Evolutionary conservation across 2,888 invertebrate species (phyloP).

Genomic region (Thymelicus sylvestris): DNA sequence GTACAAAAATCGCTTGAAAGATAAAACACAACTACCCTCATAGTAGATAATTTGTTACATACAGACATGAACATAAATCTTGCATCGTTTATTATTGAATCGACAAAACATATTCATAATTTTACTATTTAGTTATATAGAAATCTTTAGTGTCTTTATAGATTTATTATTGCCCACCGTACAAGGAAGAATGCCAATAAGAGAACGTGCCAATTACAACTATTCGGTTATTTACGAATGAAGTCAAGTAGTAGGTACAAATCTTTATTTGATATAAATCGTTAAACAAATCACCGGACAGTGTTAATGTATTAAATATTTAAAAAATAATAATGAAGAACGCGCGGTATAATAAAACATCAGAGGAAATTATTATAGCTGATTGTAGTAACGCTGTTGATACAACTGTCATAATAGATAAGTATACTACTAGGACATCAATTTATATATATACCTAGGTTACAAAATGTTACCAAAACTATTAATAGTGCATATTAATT

Average conservation of each 20-base stretch:
- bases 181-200: conserved; percentile 40
- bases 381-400: conserved; percentile 14
- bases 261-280: conserved; percentile 33
- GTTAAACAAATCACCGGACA: conserved; percentile 6
- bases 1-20: neutral
- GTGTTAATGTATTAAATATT: conserved; percentile 4
- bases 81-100: neutral
- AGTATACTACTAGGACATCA: conserved; percentile 21
- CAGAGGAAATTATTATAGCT: conserved; percentile 24
- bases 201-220: conserved; percentile 48
- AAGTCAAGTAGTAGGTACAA: conserved; percentile 42
- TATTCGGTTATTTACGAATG: conserved; percentile 47
- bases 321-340: conserved; percentile 26
- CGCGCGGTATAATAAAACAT: conserved; percentile 21
- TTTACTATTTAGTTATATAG: neutral
- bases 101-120: neutral
- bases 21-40: neutral
- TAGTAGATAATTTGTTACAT: neutral
- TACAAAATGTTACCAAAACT: neutral
- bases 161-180: conserved; percentile 29
- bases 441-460: neutral
- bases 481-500: neutral
- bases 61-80: neutral
- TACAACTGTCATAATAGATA: conserved; percentile 31
- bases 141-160: conserved; percentile 28